These are phyloP conservation scores for Myotis planiceps DNA, from an alignment of 2,797 vertebrate genomes.

Conservation along the genomic window DNA sequence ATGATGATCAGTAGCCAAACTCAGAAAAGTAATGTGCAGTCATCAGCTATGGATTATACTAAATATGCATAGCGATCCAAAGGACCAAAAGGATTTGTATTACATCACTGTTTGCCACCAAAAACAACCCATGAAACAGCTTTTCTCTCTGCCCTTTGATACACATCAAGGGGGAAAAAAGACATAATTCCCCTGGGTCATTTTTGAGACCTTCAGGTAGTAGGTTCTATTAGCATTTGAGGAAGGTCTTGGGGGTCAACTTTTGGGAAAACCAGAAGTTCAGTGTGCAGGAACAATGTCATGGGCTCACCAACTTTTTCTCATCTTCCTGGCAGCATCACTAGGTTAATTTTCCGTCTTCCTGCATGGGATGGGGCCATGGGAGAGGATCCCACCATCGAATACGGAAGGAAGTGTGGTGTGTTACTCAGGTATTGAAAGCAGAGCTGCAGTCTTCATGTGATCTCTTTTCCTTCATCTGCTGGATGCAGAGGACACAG, in stretches of 20 bases:
- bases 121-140: not conserved
- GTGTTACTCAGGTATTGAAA: rapidly evolving
- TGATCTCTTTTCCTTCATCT: not conserved
- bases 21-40: not conserved
- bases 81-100: not conserved
- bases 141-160: not conserved
- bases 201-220: not conserved
- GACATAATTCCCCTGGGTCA: not conserved
- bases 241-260: not conserved
- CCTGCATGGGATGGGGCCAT: not conserved
- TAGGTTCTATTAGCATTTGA: not conserved
- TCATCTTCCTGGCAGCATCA: not conserved
- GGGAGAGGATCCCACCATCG: no score
- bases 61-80: not conserved
- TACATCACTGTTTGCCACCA: not conserved
- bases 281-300: not conserved
- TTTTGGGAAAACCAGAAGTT: not conserved
- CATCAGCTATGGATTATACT: not conserved
- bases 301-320: not conserved
- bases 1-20: no score
- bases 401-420: not conserved
- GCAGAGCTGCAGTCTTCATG: not conserved
- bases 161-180: rapidly evolving
- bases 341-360: not conserved
- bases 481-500: not conserved